phyloP scores from a whole-genome alignment of 2,113 vertebrate species.

The Barnardius zonarius region DNA sequence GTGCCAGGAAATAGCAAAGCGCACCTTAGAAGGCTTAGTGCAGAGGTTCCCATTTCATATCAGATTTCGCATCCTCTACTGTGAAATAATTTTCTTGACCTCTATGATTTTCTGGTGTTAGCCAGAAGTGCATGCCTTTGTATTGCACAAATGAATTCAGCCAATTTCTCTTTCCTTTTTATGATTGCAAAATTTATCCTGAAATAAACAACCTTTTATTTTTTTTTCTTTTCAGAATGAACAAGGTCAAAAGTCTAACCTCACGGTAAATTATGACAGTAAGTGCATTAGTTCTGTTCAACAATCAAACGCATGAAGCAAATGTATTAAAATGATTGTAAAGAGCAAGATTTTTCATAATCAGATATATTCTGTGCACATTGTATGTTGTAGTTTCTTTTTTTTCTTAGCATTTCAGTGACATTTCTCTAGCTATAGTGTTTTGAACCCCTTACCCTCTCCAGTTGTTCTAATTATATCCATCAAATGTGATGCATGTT shows the following conservation, averaged over 20 bases:
- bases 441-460: slow-evolving; percentile 40
- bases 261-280: background rate
- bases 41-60: background rate
- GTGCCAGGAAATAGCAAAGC: background rate
- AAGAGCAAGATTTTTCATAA: background rate
- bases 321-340: background rate
- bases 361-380: background rate
- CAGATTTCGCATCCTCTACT: background rate
- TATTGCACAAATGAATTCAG: background rate
- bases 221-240: background rate
- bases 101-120: background rate
- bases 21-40: background rate
- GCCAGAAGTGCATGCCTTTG: background rate
- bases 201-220: background rate
- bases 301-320: background rate
- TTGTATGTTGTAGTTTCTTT: background rate
- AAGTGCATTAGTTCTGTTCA: background rate
- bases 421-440: background rate
- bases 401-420: background rate
- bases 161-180: background rate
- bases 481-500: slow-evolving; percentile 54
- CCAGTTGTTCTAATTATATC: slow-evolving; percentile 61
- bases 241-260: background rate
- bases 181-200: background rate
- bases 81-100: background rate